phyloP scores from a whole-genome alignment of 2,113 vertebrate genomes.

The Axis porcinus region DNA sequence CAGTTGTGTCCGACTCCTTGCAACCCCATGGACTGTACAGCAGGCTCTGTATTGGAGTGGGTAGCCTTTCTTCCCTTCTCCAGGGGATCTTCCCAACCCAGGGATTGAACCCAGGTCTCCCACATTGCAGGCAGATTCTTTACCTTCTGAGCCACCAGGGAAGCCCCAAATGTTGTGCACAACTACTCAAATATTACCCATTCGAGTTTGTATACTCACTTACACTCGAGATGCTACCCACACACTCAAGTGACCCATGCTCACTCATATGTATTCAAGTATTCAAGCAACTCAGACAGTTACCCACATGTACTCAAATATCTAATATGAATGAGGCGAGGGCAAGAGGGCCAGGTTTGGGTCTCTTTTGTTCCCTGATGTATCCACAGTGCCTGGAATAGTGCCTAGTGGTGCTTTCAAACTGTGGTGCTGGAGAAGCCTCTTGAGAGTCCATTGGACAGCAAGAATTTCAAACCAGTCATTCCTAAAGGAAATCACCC shows the following conservation, averaged over 20 bases:
- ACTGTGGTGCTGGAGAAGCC: background rate
- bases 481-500: background rate
- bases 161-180: background rate
- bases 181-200: background rate
- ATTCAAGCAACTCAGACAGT: background rate
- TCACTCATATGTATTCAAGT: background rate
- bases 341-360: background rate
- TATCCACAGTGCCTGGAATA: background rate
- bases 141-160: background rate
- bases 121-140: background rate
- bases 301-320: background rate
- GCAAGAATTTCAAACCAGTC: background rate
- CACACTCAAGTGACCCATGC: background rate
- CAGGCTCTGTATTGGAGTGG: background rate
- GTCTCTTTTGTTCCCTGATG: background rate
- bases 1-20: background rate
- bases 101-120: background rate
- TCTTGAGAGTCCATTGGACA: background rate
- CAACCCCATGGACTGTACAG: background rate
- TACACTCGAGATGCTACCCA: background rate
- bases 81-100: background rate
- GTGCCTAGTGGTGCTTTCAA: background rate
- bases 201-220: background rate
- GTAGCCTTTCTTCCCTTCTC: background rate
- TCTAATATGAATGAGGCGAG: fast-evolving